Percentiles rank a stretch among this genome's conserved stretches.
Evolutionary conservation across 2,888 invertebrate genomes (phyloP).

Genomic region (Euproctis similis): DNA sequence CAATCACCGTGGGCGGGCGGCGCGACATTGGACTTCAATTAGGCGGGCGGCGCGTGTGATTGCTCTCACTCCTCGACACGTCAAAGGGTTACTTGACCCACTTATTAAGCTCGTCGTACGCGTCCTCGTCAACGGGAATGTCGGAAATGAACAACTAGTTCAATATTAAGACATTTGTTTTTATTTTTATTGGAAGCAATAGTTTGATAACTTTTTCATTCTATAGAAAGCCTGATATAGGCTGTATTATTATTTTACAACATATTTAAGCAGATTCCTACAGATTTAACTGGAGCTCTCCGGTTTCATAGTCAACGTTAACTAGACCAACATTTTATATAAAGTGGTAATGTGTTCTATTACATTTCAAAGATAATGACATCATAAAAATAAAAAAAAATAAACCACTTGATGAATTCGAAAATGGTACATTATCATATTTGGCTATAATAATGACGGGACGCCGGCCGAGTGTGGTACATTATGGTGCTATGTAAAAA

Average conservation of each 20-base stretch:
- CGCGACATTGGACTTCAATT: conserved; percentile 75
- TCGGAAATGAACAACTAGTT: conserved; percentile 43
- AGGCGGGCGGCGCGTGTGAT: conserved; percentile 69
- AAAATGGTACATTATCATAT: conserved; percentile 27
- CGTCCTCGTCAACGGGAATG: conserved; percentile 46
- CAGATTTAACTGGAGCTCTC: too few species aligned
- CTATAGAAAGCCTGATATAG: too few species aligned
- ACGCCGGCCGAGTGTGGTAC: conserved; percentile 26
- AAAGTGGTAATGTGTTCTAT: conserved; percentile 1
- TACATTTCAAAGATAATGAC: neutral
- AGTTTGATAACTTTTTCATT: too few species aligned
- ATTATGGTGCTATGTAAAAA: conserved; percentile 37
- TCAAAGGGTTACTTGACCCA: conserved; percentile 73
- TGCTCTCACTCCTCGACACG: conserved; percentile 62
- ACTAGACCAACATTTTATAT: conserved; percentile 6
- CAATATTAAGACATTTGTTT: conserved; percentile 37
- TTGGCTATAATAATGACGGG: conserved; percentile 25
- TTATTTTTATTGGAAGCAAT: neutral
- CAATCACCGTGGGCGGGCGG: conserved; percentile 71
- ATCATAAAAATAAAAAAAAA: neutral
- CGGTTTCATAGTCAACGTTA: too few species aligned
- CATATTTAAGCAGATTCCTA: too few species aligned
- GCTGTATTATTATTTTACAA: too few species aligned
- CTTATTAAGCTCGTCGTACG: conserved; percentile 55
- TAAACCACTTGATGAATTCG: conserved; percentile 18